Evolutionary conservation across 2,113 vertebrate genomes (phyloP).

Genomic region (Crotalus viridis): DNA sequence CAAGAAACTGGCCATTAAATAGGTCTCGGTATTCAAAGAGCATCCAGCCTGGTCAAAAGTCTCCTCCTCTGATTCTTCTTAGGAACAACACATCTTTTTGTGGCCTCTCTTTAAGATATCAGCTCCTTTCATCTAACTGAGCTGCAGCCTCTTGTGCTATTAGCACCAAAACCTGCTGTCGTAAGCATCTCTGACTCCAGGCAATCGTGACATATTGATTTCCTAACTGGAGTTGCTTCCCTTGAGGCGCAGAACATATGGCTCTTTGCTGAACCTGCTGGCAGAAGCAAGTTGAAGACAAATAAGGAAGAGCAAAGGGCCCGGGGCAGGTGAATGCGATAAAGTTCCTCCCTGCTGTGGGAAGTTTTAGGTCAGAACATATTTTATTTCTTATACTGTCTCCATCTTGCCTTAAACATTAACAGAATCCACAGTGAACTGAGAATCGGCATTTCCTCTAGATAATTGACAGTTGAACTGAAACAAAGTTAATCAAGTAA

Average conservation of each 20-base stretch:
- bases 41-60: background rate
- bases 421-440: background rate
- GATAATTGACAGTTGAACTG: no score
- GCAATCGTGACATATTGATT: slow-evolving; percentile 62
- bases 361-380: background rate
- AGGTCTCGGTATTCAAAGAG: background rate
- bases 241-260: slow-evolving; percentile 61
- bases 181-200: slow-evolving; percentile 60
- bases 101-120: slow-evolving; percentile 32
- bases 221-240: slow-evolving; percentile 55
- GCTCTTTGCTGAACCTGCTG: slow-evolving; percentile 52
- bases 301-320: background rate
- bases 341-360: background rate
- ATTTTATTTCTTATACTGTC: background rate
- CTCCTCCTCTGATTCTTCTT: slow-evolving; percentile 42
- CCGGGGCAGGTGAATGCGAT: background rate
- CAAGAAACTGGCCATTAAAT: background rate
- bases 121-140: slow-evolving; percentile 60
- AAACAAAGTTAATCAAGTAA: background rate
- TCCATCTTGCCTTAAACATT: background rate
- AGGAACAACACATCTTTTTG: slow-evolving; percentile 21
- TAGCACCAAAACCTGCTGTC: slow-evolving; percentile 60
- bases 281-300: slow-evolving; percentile 39
- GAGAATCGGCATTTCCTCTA: background rate
- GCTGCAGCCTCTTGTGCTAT: slow-evolving; percentile 38